Evolutionary conservation across 1,140 invertebrate species (phyloP).

Genomic region (Plutomurus gul): DNA sequence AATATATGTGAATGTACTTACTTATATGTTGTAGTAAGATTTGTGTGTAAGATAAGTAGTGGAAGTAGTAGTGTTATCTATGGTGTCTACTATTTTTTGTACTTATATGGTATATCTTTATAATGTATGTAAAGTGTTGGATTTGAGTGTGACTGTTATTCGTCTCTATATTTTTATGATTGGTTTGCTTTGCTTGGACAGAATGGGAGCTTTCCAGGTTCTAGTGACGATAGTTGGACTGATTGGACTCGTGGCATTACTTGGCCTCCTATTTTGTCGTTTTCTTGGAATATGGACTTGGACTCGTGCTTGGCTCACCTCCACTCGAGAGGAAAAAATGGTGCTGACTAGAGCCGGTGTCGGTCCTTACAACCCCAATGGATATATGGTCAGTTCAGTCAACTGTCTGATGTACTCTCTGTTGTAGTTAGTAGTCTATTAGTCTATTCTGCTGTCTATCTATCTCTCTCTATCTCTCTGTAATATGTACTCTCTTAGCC

Average conservation of each 20-base stretch:
- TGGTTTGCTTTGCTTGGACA: neutral
- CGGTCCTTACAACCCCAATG: slow-evolving; percentile 66
- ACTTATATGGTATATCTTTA: neutral
- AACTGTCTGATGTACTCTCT: too few species aligned
- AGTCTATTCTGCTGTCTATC: too few species aligned
- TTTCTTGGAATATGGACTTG: slow-evolving; percentile 62
- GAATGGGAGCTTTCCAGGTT: slow-evolving; percentile 43
- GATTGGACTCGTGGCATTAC: slow-evolving; percentile 55
- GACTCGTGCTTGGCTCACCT: slow-evolving; percentile 64
- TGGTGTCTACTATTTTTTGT: too few species aligned
- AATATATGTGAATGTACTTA: too few species aligned
- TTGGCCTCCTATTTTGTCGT: slow-evolving; percentile 59
- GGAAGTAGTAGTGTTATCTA: too few species aligned
- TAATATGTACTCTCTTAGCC: too few species aligned
- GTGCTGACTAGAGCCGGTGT: slow-evolving; percentile 60
- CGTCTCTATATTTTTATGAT: neutral
- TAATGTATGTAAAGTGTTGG: neutral
- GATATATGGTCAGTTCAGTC: slow-evolving; percentile 64
- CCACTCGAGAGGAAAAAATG: slow-evolving; percentile 67
- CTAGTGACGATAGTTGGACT: slow-evolving; percentile 56
- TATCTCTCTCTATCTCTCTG: too few species aligned
- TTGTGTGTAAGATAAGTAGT: too few species aligned
- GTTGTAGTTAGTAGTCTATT: too few species aligned
- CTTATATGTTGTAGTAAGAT: too few species aligned
- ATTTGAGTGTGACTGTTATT: neutral